Base-by-base conservation (phyloP, 2,888 invertebrate genomes). In the Cheilosia vernalis region DNA sequence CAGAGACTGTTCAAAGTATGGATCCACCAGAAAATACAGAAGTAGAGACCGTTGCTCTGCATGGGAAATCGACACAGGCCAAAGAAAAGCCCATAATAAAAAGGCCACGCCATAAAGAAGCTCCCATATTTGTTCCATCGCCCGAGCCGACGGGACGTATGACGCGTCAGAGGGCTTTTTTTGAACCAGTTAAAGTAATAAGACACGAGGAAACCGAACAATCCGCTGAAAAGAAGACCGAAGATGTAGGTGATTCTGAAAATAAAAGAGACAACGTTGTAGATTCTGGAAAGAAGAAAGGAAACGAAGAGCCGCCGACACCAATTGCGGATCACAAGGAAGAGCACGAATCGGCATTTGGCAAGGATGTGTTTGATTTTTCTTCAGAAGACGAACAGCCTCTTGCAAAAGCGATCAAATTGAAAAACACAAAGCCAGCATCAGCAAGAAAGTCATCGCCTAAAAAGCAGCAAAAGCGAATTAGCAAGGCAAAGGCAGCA, bases 371-470 rank as follows among this genome's bases (percentile, higher is more conserved):
- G 21, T 91, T 91, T 70, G 91, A 91, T 60, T 94, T 93, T 88
- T 93, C 93, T 7, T 93, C 93, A 1, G 94, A 93, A 69, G 94
- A 94, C 87, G 93, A 94, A 87, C 92, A 93, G 88, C 93, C 93
- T 1, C 89, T 93, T 79, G 90, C 92, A 17, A 92, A 92, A 85
- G 86, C 91, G 27, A 92, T 91, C 7, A 92, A 92, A 82, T 85
- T 91, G 2, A 91, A 91, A 80, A 91, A 91, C 19, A 2, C 78
- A 37, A 87, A 85, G 53, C 69, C 40, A 44, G 33, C 19, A 17
- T 10, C 64, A 44, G 47, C n/a, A 13, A 76, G 40, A 81, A 88
- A 78, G 5, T 56, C 44, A 55, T 55, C 56, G 51, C 74, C n/a
- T 86, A 87, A 58, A 88, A 88, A 70, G 10, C 44, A 51, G 72